Percentiles rank a stretch among this genome's conserved stretches.
phyloP scores from a whole-genome alignment of 2,888 invertebrate genomes.

The Petrolisthes cinctipes region DNA sequence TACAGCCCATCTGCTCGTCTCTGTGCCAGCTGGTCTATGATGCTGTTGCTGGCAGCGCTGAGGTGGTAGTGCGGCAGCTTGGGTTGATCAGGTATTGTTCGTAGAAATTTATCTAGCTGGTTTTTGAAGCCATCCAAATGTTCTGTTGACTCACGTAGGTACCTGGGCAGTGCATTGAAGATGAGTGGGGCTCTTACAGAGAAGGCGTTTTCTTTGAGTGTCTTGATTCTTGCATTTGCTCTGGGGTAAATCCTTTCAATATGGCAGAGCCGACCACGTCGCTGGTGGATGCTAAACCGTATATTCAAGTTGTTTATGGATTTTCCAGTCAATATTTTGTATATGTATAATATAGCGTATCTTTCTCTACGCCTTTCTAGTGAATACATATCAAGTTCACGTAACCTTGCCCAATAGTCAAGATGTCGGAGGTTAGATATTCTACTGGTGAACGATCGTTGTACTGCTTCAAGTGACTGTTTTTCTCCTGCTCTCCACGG shows the following conservation, averaged over 20 bases:
- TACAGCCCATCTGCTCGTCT: too few relatives aligned
- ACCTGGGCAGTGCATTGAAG: background rate
- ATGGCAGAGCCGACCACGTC: background rate
- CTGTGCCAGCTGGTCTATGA: background rate
- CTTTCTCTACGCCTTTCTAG: background rate
- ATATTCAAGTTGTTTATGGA: background rate
- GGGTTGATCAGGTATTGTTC: background rate
- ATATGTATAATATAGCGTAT: background rate
- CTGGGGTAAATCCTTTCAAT: conserved; percentile 2
- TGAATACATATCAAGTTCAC: background rate
- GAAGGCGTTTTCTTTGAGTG: background rate
- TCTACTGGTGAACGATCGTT: background rate
- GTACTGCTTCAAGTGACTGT: too few relatives aligned
- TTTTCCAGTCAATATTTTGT: background rate
- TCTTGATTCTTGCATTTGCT: background rate
- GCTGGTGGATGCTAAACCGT: background rate
- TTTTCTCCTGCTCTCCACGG: too few relatives aligned
- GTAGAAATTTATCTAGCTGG: background rate
- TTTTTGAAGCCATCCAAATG: background rate
- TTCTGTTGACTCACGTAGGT: background rate
- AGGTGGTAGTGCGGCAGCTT: background rate
- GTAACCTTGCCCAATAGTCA: background rate
- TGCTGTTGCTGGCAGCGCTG: background rate
- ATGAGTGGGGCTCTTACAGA: background rate
- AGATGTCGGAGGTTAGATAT: background rate